These are phyloP conservation scores for Naso thynnoides DNA, from an alignment of 2,797 vertebrate species.

Conservation along the genomic window DNA sequence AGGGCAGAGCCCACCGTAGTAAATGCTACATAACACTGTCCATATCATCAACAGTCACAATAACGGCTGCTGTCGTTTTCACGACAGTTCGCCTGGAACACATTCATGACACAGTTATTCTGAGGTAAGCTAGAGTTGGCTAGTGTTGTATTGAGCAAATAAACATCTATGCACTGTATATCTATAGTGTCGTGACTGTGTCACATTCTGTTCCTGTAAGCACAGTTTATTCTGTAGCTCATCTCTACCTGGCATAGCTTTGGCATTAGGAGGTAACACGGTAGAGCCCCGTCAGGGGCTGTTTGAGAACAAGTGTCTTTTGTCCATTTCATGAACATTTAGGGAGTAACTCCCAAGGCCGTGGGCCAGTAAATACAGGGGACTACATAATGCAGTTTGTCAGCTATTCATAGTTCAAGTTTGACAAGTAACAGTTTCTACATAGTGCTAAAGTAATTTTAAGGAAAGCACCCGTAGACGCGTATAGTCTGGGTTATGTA, in stretches of 20 bases:
- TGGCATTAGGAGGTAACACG: slow-evolving; percentile 83
- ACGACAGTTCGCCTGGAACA: slow-evolving; percentile 43
- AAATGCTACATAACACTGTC: slow-evolving; percentile 80
- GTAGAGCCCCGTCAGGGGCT: slow-evolving; percentile 48
- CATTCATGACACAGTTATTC: slow-evolving; percentile 64
- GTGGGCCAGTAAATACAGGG: slow-evolving; percentile 61
- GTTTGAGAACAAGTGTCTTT: slow-evolving; percentile 62
- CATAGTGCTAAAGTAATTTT: slow-evolving; percentile 52
- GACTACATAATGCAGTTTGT: slow-evolving; percentile 51
- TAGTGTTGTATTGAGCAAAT: slow-evolving; percentile 81
- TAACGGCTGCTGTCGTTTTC: slow-evolving; percentile 39
- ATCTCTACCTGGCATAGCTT: slow-evolving; percentile 82
- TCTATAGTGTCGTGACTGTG: slow-evolving; percentile 59
- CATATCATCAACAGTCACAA: slow-evolving; percentile 61
- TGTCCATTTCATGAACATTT: slow-evolving; percentile 78
- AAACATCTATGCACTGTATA: slow-evolving; percentile 62
- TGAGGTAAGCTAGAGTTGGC: slow-evolving; percentile 83
- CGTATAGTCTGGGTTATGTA: slow-evolving; percentile 53
- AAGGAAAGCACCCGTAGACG: slow-evolving; percentile 60
- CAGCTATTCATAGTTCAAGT: slow-evolving; percentile 69
- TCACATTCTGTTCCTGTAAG: slow-evolving; percentile 51
- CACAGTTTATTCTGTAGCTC: slow-evolving; percentile 50
- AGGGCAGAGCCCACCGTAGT: slow-evolving; percentile 52
- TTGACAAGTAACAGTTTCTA: slow-evolving; percentile 64
- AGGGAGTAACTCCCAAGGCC: slow-evolving; percentile 58